phyloP scores from a whole-genome alignment of 2,797 vertebrate species.

The Mormyrops boulengeri region DNA sequence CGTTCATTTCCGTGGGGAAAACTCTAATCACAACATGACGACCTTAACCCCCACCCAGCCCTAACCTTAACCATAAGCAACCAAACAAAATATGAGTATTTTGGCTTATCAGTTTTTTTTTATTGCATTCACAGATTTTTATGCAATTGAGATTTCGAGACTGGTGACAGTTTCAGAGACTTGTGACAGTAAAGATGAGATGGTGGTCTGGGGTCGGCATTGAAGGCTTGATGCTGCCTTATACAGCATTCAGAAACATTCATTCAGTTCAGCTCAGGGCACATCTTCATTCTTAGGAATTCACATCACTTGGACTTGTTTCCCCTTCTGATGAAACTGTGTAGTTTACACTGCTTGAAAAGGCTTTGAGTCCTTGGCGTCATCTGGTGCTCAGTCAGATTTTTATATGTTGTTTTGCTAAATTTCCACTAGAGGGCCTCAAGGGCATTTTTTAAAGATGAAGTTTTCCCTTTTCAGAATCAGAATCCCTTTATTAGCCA shows the following conservation, averaged over 20 bases:
- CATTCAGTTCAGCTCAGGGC: neutral
- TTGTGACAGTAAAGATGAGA: neutral
- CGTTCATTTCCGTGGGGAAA: neutral
- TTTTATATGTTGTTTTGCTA: neutral
- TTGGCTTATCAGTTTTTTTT: neutral
- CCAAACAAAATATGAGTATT: neutral
- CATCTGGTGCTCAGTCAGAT: neutral
- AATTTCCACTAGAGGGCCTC: slow-evolving; percentile 20
- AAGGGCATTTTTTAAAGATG: neutral
- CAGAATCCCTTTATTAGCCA: too few relatives aligned
- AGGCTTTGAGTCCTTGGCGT: neutral
- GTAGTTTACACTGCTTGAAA: neutral
- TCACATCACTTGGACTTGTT: neutral
- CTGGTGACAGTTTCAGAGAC: neutral
- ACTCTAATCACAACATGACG: neutral
- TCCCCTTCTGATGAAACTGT: neutral
- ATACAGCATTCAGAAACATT: neutral
- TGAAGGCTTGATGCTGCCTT: neutral
- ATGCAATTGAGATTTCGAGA: neutral
- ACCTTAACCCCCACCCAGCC: neutral
- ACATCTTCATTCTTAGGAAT: neutral
- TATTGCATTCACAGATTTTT: neutral
- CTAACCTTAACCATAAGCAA: neutral
- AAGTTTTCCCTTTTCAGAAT: neutral
- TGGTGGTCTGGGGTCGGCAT: neutral